A percentile compares a stretch with the other conserved stretches of the same genome.
These are phyloP conservation scores for Darevskia nairensis DNA, from an alignment of 2,797 vertebrate species.

Conservation along the genomic window DNA sequence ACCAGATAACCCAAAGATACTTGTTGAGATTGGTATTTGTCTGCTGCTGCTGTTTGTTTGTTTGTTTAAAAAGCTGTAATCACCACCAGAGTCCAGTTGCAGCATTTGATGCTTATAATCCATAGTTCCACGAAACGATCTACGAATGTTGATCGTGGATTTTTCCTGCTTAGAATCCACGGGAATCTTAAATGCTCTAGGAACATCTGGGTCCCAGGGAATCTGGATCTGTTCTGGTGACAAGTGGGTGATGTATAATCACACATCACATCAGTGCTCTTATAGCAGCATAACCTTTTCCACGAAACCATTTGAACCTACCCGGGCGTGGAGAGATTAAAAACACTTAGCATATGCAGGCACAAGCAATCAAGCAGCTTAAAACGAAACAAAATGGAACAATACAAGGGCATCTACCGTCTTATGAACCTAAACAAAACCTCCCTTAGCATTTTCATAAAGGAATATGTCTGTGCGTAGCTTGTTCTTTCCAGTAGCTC, in stretches of 20 bases:
- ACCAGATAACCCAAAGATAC: not conserved
- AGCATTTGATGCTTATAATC: not conserved
- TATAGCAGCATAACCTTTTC: not conserved
- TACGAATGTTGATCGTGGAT: no score
- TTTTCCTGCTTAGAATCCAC: no score
- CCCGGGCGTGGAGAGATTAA: not conserved
- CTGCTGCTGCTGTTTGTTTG: fast-evolving
- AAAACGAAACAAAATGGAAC: not conserved
- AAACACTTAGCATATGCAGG: not conserved
- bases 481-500: not conserved
- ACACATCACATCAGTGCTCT: not conserved
- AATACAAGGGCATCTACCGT: not conserved
- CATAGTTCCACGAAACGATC: no score
- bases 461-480: not conserved
- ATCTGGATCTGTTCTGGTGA: not conserved
- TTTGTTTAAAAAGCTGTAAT: not conserved
- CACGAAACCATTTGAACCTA: not conserved
- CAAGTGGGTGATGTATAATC: not conserved
- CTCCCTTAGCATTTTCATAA: not conserved
- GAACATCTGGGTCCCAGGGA: not conserved
- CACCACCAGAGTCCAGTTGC: not conserved
- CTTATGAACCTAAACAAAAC: no score
- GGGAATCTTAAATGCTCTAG: not conserved
- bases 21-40: fast-evolving
- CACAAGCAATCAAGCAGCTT: not conserved